Evolutionary conservation across 1,140 invertebrate species (phyloP).

Genomic region (Procambarus virginalis): DNA sequence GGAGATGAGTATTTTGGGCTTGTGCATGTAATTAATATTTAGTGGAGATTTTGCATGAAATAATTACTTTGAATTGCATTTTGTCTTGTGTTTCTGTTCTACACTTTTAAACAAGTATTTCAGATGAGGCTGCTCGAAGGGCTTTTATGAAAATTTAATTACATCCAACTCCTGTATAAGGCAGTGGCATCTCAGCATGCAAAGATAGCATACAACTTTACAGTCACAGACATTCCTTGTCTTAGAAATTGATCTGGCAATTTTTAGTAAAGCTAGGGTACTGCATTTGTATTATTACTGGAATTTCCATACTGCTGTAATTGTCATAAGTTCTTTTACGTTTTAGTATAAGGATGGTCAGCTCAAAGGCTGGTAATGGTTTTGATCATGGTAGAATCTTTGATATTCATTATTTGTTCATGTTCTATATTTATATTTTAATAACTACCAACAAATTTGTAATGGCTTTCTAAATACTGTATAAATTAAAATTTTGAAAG

Average conservation of each 20-base stretch:
- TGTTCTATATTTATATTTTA: not conserved
- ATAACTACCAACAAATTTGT: not conserved
- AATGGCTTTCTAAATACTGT: not conserved
- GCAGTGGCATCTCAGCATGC: not conserved
- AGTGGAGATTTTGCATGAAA: not conserved
- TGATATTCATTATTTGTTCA: not conserved
- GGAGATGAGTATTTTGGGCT: not conserved
- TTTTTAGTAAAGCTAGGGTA: conserved; percentile 1
- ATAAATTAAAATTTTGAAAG: not conserved
- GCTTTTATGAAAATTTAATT: not conserved
- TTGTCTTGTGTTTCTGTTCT: not conserved
- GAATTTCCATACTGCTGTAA: not conserved
- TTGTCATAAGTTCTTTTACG: not conserved
- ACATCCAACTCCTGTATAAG: not conserved
- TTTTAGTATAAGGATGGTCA: not conserved
- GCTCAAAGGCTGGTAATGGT: not conserved
- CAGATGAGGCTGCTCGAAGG: not conserved
- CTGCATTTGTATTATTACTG: not conserved
- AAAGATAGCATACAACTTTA: not conserved
- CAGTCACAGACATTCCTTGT: not conserved
- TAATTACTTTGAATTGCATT: not conserved
- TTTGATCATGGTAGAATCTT: not conserved
- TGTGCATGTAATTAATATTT: not conserved
- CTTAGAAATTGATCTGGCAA: not conserved
- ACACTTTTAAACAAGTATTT: not conserved